phyloP scores from a whole-genome alignment of 2,113 vertebrate species.

The Pyxicephalus adspersus region DNA sequence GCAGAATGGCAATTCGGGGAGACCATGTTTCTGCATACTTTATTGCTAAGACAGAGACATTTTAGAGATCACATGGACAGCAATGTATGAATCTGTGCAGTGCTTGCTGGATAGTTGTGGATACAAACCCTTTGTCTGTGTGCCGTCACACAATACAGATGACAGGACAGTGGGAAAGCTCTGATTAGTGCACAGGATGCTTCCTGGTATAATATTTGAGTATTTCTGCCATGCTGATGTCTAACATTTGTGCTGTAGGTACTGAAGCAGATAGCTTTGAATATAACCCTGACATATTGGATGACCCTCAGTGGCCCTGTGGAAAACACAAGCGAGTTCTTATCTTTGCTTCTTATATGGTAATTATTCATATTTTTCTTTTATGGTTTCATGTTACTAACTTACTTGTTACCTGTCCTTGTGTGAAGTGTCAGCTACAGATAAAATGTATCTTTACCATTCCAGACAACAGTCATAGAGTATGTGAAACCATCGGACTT shows the following conservation, averaged over 20 bases:
- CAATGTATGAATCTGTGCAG: too few relatives aligned
- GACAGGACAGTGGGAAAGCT: too few relatives aligned
- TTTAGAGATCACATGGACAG: too few relatives aligned
- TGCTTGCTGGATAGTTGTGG: too few relatives aligned
- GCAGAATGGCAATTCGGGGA: too few relatives aligned
- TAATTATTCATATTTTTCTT: constrained; percentile 65
- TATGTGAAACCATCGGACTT: constrained; percentile 96
- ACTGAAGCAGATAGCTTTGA: constrained; percentile 76
- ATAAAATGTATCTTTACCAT: not conserved
- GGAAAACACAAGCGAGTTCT: constrained; percentile 97
- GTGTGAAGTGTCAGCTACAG: not conserved
- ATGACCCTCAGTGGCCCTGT: constrained; percentile 96
- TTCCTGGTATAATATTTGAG: too few relatives aligned
- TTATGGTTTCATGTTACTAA: not conserved
- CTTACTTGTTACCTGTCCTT: not conserved
- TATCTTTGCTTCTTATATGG: constrained; percentile 98
- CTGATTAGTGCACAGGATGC: too few relatives aligned
- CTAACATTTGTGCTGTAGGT: constrained; percentile 60
- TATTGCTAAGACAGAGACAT: too few relatives aligned
- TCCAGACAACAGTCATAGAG: constrained; percentile 95
- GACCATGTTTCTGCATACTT: too few relatives aligned
- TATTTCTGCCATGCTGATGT: too few relatives aligned
- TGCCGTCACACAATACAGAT: too few relatives aligned
- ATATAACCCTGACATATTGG: constrained; percentile 92
- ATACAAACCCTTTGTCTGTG: too few relatives aligned